Base-by-base conservation (phyloP, 2,888 invertebrate species). In the Eurois occulta region DNA sequence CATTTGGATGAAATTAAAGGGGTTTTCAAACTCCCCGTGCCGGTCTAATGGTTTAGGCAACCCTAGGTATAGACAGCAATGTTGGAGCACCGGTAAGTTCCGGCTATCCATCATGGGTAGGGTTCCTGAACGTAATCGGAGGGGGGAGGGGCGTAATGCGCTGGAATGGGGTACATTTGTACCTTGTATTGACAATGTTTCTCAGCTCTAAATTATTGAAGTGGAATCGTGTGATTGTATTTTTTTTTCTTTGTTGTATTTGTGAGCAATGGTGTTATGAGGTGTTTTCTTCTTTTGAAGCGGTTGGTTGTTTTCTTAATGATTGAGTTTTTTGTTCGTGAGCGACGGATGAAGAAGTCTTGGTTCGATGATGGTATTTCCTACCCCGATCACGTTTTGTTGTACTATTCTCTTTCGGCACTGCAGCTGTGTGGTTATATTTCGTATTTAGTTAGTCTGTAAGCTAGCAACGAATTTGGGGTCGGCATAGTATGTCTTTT, bases 71-170 rank as follows among this genome's bases (percentile, higher is more conserved):
- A 89, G 83, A 78, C 85, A 83, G 81, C 81, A 85, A 78, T 86
- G 85, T 78, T 81, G 78, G 83, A 84, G 83, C 87, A 88, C 85
- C 85, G 89, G 88, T 84, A 85, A 90, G 89, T 92, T 94, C 94
- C 94, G 94, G 94, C 89, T 91, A 94, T 95, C 94, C 94, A 95
- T 95, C 95, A 95, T 93, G 87, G 88, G 86, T 88, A 89, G 89
- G 87, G 93, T 94, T 94, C 94, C 94, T 93, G 94, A 90, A 90
- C 88, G 91, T 93, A 94, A 94, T 93, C 93, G 91, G 87, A 66
- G 62, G 41, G 77, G 86, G 87, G 84, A 69, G 80, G 72, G 80
- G 75, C 55, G 78, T 88, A 89, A 91, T 91, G 87, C 82, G 81
- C 85, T 83, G 81, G 86, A 81, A 74, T 75, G 84, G 83, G 75